Percentiles rank a stretch among this genome's conserved stretches.
These are phyloP conservation scores for Pseudoatta argentina DNA, from an alignment of 1,140 invertebrate genomes.

Conservation along the genomic window DNA sequence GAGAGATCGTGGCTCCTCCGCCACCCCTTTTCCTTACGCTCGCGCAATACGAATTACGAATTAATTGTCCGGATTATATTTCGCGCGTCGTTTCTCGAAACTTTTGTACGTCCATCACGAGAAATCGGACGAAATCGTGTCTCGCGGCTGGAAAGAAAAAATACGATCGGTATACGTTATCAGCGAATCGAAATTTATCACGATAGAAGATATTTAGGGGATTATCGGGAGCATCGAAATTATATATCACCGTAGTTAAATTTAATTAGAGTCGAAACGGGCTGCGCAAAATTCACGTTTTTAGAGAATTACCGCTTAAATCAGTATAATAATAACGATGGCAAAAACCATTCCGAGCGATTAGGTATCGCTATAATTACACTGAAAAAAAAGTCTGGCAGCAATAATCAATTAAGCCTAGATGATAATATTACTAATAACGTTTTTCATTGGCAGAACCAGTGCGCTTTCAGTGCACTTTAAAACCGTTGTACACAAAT, in stretches of 20 bases:
- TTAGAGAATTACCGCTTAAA: not conserved
- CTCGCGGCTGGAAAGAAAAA: not conserved
- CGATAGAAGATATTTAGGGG: not conserved
- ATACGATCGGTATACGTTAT: not conserved
- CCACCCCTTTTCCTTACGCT: not conserved
- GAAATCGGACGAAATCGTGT: not conserved
- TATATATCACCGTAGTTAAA: not conserved
- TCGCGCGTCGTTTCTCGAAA: not conserved
- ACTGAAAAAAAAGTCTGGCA: too few relatives aligned
- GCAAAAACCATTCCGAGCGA: not conserved
- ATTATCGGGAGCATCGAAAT: slow-evolving; percentile 12
- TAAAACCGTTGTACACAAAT: too few relatives aligned
- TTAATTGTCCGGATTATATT: slow-evolving; percentile 36
- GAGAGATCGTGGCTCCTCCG: slow-evolving; percentile 22
- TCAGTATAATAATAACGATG: not conserved
- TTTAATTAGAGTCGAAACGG: slow-evolving; percentile 8
- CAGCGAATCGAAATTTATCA: not conserved
- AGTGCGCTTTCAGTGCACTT: too few relatives aligned
- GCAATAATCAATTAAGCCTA: too few relatives aligned
- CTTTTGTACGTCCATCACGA: not conserved
- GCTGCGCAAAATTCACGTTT: not conserved
- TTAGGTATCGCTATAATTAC: not conserved
- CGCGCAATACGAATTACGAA: slow-evolving; percentile 5
- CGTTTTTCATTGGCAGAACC: too few relatives aligned
- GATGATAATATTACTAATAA: too few relatives aligned